Conservation (phyloP, 2,888 invertebrate genomes). For the Agriopis aurantiaria region DNA sequence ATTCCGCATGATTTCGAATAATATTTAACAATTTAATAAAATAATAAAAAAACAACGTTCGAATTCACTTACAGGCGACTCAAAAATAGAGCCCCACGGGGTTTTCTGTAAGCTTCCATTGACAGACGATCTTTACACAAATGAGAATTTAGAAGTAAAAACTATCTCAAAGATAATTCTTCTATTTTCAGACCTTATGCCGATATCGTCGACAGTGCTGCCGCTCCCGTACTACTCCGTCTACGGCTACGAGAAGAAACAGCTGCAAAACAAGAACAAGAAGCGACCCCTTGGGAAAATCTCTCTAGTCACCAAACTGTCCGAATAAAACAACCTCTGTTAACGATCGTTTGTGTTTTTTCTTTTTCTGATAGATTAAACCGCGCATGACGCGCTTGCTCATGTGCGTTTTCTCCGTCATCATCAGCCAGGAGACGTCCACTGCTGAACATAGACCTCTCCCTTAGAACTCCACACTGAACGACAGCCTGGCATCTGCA, state of each 20-base stretch:
- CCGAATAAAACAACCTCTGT: constrained; percentile 63
- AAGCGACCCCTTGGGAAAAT: constrained; percentile 76
- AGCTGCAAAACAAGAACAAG: constrained; percentile 73
- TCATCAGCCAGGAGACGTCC: too few species aligned
- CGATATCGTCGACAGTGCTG: constrained; percentile 79
- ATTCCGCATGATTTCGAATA: too few species aligned
- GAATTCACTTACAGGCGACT: too few species aligned
- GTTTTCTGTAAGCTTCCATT: too few species aligned
- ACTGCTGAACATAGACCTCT: too few species aligned
- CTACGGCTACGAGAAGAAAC: constrained; percentile 75
- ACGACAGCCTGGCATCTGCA: too few species aligned
- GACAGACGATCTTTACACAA: background rate
- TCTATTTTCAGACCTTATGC: constrained; percentile 72
- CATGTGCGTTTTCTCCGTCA: too few species aligned
- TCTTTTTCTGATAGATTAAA: too few species aligned
- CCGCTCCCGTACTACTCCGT: constrained; percentile 79
- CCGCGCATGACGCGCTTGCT: too few species aligned
- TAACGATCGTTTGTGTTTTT: constrained; percentile 25
- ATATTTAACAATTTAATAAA: too few species aligned
- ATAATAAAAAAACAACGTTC: background rate
- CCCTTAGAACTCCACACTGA: too few species aligned
- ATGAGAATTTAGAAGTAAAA: background rate
- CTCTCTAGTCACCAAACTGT: constrained; percentile 74
- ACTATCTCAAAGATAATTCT: background rate
- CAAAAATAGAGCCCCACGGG: too few species aligned